Conservation (phyloP, 1,140 invertebrate species). For the Orchesella cincta region DNA sequence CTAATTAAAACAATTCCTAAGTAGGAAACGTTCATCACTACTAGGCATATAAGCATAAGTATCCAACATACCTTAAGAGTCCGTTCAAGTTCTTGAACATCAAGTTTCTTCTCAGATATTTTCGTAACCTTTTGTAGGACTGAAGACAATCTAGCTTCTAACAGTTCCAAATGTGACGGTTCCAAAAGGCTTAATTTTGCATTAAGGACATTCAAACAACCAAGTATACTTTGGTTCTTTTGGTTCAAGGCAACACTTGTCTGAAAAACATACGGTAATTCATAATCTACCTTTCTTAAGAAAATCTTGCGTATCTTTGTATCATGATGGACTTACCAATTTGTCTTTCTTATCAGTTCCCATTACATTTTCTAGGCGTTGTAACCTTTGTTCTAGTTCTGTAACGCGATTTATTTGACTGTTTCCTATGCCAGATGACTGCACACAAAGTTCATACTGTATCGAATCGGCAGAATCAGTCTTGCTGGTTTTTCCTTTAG, state of each 20-base stretch:
- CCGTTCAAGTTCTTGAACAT: conserved; percentile 50
- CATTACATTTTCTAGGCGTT: conserved; percentile 60
- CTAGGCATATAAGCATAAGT: background rate
- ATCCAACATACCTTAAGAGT: conserved; percentile 47
- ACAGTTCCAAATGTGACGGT: conserved; percentile 59
- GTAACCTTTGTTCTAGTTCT: conserved; percentile 56
- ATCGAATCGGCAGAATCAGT: conserved; percentile 23
- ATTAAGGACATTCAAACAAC: conserved; percentile 59
- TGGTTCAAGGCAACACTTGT: conserved; percentile 53
- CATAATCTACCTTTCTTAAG: no score
- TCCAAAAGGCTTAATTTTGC: conserved; percentile 60
- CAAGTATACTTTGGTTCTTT: conserved; percentile 57
- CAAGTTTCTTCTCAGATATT: conserved; percentile 59
- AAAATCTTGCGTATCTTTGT: background rate
- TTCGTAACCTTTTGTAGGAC: conserved; percentile 60
- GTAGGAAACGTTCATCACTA: background rate
- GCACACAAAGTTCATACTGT: conserved; percentile 41
- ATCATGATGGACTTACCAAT: conserved; percentile 33
- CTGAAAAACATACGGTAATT: conserved; percentile 49
- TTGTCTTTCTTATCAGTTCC: conserved; percentile 53
- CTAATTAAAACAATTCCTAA: background rate
- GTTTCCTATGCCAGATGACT: background rate
- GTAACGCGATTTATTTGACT: conserved; percentile 28
- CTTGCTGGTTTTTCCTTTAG: background rate
- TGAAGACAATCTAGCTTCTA: conserved; percentile 59